Evolutionary conservation across 2,113 vertebrate genomes (phyloP).

Genomic region (Esox niger): DNA sequence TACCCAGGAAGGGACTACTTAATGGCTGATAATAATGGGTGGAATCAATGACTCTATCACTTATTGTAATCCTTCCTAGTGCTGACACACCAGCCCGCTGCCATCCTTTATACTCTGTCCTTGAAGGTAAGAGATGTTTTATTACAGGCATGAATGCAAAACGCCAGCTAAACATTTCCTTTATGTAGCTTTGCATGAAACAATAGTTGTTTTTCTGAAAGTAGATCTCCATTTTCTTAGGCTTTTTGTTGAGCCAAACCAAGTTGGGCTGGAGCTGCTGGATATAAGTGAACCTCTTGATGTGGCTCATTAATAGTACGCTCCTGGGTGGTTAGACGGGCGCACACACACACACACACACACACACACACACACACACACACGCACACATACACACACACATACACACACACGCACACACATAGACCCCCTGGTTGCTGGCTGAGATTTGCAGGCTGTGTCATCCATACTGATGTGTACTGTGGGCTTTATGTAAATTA

Average conservation of each 20-base stretch:
- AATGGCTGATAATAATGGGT: constrained; percentile 28
- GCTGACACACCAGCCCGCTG: not conserved
- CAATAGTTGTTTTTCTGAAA: not conserved
- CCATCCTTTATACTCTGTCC: not conserved
- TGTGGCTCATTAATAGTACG: constrained; percentile 12
- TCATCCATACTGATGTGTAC: constrained; percentile 8
- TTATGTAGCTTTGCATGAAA: not conserved
- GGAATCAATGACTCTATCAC: constrained; percentile 25
- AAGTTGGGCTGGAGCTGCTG: not conserved
- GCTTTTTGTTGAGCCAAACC: not conserved
- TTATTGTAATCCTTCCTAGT: not conserved
- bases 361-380: not conserved
- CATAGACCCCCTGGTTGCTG: not conserved
- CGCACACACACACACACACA: not conserved
- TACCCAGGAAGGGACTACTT: constrained; percentile 1
- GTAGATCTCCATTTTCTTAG: not conserved
- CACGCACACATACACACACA: not conserved
- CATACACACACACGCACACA: not conserved
- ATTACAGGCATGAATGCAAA: not conserved
- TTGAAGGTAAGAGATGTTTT: not conserved
- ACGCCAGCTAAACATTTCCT: no score
- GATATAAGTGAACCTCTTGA: not conserved
- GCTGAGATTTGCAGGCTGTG: constrained; percentile 5
- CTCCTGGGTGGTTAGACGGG: constrained; percentile 1
- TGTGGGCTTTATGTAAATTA: constrained; percentile 33